These are phyloP conservation scores for Cylas formicarius DNA, from an alignment of 1,140 invertebrate genomes.

Conservation along the genomic window DNA sequence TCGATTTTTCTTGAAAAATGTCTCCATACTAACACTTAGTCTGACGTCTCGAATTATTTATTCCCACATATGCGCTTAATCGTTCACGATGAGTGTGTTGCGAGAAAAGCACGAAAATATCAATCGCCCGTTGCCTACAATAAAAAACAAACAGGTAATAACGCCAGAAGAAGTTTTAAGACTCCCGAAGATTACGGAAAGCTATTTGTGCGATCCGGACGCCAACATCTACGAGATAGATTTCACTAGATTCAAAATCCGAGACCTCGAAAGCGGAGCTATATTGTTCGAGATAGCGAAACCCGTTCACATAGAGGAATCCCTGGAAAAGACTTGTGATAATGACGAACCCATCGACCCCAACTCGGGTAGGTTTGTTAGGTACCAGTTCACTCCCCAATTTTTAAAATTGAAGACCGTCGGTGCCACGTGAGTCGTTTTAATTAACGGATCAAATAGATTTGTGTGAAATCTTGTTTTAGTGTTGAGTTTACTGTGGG, in stretches of 20 bases:
- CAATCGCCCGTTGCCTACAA: slow-evolving; percentile 18
- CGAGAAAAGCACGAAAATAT: slow-evolving; percentile 35
- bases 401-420: slow-evolving; percentile 94
- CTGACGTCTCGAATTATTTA: not conserved
- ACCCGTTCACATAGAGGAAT: slow-evolving; percentile 61
- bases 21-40: not conserved
- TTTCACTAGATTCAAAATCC: slow-evolving; percentile 91
- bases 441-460: not conserved
- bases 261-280: slow-evolving; percentile 88
- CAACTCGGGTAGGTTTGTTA: slow-evolving; percentile 90
- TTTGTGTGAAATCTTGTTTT: slow-evolving; percentile 33
- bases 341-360: slow-evolving; percentile 67
- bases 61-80: not conserved
- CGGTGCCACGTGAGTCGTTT: slow-evolving; percentile 81
- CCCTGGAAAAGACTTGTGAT: slow-evolving; percentile 52
- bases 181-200: slow-evolving; percentile 54
- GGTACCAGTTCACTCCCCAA: slow-evolving; percentile 94
- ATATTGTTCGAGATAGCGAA: slow-evolving; percentile 97
- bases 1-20: slow-evolving; percentile 5
- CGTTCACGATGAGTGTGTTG: slow-evolving; percentile 37
- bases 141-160: slow-evolving; percentile 36
- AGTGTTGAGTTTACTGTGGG: slow-evolving; percentile 97
- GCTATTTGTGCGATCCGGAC: slow-evolving; percentile 87
- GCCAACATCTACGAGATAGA: slow-evolving; percentile 97
- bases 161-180: slow-evolving; percentile 58